A percentile compares a stretch with the other conserved stretches of the same genome.
phyloP scores from a whole-genome alignment of 2,797 vertebrate genomes.

The Hydrolagus colliei region DNA sequence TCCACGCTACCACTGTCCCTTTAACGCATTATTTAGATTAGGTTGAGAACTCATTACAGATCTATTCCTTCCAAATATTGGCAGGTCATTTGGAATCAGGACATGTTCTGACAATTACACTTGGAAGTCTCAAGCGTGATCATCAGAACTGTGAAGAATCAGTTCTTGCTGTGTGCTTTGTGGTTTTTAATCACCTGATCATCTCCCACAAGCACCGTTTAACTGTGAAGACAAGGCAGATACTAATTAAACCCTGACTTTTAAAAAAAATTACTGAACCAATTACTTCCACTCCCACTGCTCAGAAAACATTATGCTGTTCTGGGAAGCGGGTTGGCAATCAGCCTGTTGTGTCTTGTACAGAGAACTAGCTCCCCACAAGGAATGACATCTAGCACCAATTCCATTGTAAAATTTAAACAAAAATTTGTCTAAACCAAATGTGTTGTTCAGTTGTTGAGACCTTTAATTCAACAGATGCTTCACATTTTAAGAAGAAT shows the following conservation, averaged over 20 bases:
- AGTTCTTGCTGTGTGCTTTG: no score
- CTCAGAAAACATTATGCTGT: not conserved
- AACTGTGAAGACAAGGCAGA: not conserved
- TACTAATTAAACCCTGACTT: not conserved
- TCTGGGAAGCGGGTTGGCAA: not conserved
- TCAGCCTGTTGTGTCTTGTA: no score
- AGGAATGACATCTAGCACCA: not conserved
- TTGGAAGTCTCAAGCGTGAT: no score
- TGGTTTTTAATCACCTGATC: not conserved
- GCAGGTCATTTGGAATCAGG: no score
- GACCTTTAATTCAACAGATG: not conserved
- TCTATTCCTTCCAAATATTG: no score
- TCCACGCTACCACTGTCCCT: no score
- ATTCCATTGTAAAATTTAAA: not conserved
- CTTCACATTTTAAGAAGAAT: not conserved
- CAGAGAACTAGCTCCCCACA: no score
- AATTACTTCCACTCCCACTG: not conserved
- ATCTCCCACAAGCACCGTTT: no score
- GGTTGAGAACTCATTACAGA: no score
- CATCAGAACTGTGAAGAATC: no score
- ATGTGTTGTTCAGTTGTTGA: not conserved
- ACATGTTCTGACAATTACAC: no score
- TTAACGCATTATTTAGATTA: no score
- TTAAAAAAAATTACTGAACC: not conserved
- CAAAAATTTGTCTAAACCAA: not conserved